Base-by-base conservation (phyloP, 1,140 invertebrate genomes). In the Listronotus oregonensis region DNA sequence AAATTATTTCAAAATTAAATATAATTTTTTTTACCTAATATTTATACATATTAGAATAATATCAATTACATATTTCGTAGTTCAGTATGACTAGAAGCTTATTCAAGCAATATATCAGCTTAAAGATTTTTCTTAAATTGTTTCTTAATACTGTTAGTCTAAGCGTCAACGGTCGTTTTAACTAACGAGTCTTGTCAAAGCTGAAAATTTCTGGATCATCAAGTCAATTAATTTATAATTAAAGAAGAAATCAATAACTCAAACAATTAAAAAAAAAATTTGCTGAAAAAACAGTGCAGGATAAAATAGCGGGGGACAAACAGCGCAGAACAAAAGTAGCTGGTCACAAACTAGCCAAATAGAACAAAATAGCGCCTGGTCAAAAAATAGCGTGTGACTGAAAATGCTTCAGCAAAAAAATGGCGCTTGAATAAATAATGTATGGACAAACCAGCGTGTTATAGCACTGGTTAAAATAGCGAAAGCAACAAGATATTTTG, bases 1-100 rank as follows among this genome's bases (percentile, higher is more conserved):
- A 56, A 56, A 56, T 56, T 56, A 56, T 61, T 46, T 61, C 58
- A 61, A 61, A 61, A 61, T 61, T 61, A 61, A 61, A 61, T 49
- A 34, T 31, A 59, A 34, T 47, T 34, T 34, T 34, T 34, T 47
- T 61, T 50, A 49, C 14, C 31, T 61, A 49, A 40, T 42, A 42
- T n/a, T 17, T 50, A 21, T 51, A 61, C 58, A 59, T 27, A 27
- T 49, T 46, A 40, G 43, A 61, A 32, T 61, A 61, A 61, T 61
- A 61, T 61, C 58, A 61, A 39, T 55, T 42, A 27, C 34, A 42
- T 61, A 50, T 61, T 61, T 61, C 58, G 47, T 59, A 59, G 31
- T 27, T 56, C 18, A 47, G 27, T 17, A 37, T 61, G 58, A 61
- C 58, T 61, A 61, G 58, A 49, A 61, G 56, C 56, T 31, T 21